Conservation (phyloP, 2,888 invertebrate species). For the Synergus japonicus region DNA sequence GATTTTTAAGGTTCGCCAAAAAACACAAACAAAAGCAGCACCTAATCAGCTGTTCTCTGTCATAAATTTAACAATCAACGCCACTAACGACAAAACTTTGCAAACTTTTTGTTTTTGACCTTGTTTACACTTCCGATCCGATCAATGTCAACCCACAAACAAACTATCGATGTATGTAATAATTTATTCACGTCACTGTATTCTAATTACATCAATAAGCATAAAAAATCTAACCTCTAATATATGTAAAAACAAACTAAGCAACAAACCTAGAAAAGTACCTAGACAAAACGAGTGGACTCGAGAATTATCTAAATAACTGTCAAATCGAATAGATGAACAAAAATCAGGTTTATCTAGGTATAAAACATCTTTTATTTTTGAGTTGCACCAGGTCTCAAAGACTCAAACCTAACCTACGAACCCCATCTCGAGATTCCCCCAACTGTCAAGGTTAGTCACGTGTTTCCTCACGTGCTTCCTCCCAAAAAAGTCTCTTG, state of each 20-base stretch:
- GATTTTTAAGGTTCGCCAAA: conserved; percentile 11
- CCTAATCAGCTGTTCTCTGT: conserved; percentile 50
- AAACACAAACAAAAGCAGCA: conserved; percentile 1
- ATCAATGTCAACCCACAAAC: not conserved
- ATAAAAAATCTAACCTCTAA: conserved; percentile 13
- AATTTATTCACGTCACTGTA: not conserved
- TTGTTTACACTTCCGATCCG: conserved; percentile 53
- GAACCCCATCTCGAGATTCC: not conserved
- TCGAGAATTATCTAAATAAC: not conserved
- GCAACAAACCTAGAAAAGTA: not conserved
- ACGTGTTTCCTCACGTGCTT: conserved; percentile 49
- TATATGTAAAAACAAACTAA: not conserved
- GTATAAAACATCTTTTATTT: not conserved
- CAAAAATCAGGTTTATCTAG: not conserved
- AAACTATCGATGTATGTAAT: not conserved
- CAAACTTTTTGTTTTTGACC: conserved; percentile 62
- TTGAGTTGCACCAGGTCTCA: not conserved
- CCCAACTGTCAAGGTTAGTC: conserved; percentile 45
- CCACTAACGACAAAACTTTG: conserved; percentile 53
- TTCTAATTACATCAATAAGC: not conserved
- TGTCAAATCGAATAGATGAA: not conserved
- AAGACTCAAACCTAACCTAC: not conserved
- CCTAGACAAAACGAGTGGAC: not conserved
- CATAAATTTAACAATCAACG: conserved; percentile 45
- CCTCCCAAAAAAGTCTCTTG: not conserved